Percentiles rank a stretch among this genome's conserved stretches.
Evolutionary conservation across 2,888 invertebrate species (phyloP).

Genomic region (Acronicta leporina): DNA sequence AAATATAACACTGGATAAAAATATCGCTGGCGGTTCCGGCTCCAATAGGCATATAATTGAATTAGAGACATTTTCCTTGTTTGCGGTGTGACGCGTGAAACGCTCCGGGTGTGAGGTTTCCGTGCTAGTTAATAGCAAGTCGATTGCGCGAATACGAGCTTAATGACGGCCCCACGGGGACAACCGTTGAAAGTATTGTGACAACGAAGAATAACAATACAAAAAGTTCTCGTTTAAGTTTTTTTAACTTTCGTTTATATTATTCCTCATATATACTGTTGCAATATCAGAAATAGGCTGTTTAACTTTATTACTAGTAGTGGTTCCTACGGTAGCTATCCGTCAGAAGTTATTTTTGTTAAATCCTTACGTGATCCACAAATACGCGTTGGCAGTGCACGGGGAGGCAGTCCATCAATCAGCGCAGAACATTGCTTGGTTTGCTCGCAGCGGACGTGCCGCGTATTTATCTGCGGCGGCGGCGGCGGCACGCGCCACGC

Average conservation of each 20-base stretch:
- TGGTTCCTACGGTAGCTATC: too few relatives aligned
- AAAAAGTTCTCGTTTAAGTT: too few relatives aligned
- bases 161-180: conserved; percentile 6
- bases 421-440: neutral
- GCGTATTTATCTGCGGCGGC: neutral
- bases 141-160: conserved; percentile 16
- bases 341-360: too few relatives aligned
- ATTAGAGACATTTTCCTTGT: neutral
- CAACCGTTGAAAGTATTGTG: too few relatives aligned
- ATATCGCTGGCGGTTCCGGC: neutral
- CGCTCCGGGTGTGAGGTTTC: neutral
- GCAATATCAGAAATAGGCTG: too few relatives aligned
- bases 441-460: neutral
- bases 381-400: neutral
- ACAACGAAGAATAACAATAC: too few relatives aligned
- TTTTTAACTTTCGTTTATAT: too few relatives aligned
- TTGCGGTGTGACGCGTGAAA: neutral
- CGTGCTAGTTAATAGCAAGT: conserved; percentile 13
- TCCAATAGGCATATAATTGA: neutral
- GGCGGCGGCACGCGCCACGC: too few relatives aligned
- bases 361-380: neutral
- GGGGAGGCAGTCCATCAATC: neutral
- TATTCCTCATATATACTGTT: too few relatives aligned
- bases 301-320: too few relatives aligned
- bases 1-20: neutral